Evolutionary conservation across 2,113 vertebrate species (phyloP), one percentile per base, ranked within the genome.

Genomic region (Nestor notabilis): DNA sequence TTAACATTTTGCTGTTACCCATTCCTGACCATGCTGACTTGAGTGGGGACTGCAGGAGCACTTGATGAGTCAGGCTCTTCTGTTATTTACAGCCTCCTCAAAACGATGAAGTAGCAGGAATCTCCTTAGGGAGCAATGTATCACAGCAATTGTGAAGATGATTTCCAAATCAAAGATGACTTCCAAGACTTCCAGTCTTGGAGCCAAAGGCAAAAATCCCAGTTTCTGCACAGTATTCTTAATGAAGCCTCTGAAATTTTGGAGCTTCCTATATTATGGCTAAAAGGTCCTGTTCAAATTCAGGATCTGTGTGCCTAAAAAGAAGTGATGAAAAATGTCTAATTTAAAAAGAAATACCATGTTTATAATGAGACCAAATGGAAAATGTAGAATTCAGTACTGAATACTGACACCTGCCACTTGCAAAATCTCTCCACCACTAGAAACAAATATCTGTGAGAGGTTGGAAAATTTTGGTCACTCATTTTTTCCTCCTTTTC

Each of bases 121-220:
- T 58, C 92, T 97, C 97, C 95, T 90, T 82, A 71, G 96, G 90
- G 97, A 97, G 93, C 87, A 87, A 89, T 85, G 84, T 96, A 96
- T 97, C 96, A 90, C 56, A 80, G 83, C 15, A 91, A 92, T 96
- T 97, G 95, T 96, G 93, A 97, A 89, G 76, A 88, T 31, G 27
- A 90, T 92, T 97, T 95, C 92, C 92, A 94, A 93, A 93, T 95
- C 79, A 70, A 93, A 96, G 83, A 90, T 60, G 60, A 87, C 61
- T 96, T 95, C 92, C 92, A 96, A 89, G 83, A 58, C 56, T 58
- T 58, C 56, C 56, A 83, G 79, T 91, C 76, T 70, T 81, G 28
- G 65, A 88, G 76, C 76, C 39, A 83, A 29, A 93, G 92, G 86
- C 90, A 87, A 91, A 94, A 89, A 66, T 87, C 86, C 80, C 80